Conservation (phyloP, 2,797 vertebrate genomes). For the Chanos chanos region DNA sequence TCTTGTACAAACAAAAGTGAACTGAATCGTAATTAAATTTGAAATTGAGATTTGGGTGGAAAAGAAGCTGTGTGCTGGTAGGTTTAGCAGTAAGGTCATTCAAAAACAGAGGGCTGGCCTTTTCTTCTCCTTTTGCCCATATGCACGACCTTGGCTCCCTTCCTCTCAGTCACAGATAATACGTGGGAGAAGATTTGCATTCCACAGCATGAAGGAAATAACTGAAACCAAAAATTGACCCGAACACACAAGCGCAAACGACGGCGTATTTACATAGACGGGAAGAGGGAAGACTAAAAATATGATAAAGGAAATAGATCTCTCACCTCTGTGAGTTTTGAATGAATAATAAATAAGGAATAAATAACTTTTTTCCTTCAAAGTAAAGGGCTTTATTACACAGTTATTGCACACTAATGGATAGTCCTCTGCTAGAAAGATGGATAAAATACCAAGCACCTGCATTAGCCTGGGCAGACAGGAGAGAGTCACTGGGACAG, state of each 20-base stretch:
- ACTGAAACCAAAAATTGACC: slow-evolving; percentile 28
- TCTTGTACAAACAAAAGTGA: too few relatives aligned
- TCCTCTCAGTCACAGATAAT: slow-evolving; percentile 14
- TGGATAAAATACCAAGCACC: background rate
- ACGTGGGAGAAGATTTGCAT: slow-evolving; percentile 36
- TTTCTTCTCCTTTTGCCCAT: slow-evolving; percentile 19
- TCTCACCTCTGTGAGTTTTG: too few relatives aligned
- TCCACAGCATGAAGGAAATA: slow-evolving; percentile 33
- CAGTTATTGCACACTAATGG: background rate
- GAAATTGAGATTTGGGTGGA: background rate
- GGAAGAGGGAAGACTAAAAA: background rate
- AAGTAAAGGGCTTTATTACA: background rate
- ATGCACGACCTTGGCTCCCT: slow-evolving; percentile 40
- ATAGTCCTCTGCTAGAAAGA: background rate
- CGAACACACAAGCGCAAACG: slow-evolving; percentile 18
- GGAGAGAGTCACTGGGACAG: background rate
- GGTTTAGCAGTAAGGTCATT: background rate
- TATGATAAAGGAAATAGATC: too few relatives aligned
- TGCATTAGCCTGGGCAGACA: background rate
- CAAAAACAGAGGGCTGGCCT: slow-evolving; percentile 10
- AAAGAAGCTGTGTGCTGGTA: background rate
- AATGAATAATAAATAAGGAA: too few relatives aligned
- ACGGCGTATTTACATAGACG: background rate
- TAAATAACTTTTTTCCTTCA: too few relatives aligned
- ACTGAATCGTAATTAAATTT: too few relatives aligned